Evolutionary conservation across 2,888 invertebrate species (phyloP), one percentile per base, ranked within the genome.

Genomic region (Tenthredo mesomela): DNA sequence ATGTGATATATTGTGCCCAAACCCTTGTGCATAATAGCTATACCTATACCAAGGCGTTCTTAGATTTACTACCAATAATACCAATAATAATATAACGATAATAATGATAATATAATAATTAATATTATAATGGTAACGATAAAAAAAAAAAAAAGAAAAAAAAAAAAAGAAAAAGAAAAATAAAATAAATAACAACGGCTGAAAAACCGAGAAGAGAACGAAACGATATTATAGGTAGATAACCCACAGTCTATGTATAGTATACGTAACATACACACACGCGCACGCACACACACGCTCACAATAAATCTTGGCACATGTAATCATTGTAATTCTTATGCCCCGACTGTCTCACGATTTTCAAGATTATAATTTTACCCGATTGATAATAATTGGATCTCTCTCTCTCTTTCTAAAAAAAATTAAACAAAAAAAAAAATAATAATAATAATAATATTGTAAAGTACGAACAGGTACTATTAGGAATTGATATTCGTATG

Each of bases 41-140:
- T 80, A 61, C 54, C 18, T 54, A 77, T 77, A 50, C 10, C 25
- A 12, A 61, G 21, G 33, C 33, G 18, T 67, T 33, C 18, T 67
- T 15, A 33, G 18, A 67, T 29, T 15, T 40, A 77, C 67, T 40
- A 77, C 40, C 71, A 73, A 73, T 73, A 73, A 70, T 33, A 70
- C 12, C n/a, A 12, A 70, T 33, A 43, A 73, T 43, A 10, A 73
- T 33, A n/a, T 33, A n/a, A 21, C 25, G 3, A 25, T 47, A 47
- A 21, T 25, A 43, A 50, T 18, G n/a, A 58, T n/a, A 37, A 58
- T 58, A 50, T 18, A 21, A 58, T n/a, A 37, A 58, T 58, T 7
- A 29, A 10, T 37, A 54, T 78, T 7, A 61, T n/a, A 73, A 73
- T 73, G 71, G 71, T 50, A 77, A 77, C 75, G 75, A 29, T 50